Percentiles rank a stretch among this genome's conserved stretches.
These are phyloP conservation scores for Aspidapion aeneum DNA, from an alignment of 2,888 invertebrate genomes.

Conservation along the genomic window DNA sequence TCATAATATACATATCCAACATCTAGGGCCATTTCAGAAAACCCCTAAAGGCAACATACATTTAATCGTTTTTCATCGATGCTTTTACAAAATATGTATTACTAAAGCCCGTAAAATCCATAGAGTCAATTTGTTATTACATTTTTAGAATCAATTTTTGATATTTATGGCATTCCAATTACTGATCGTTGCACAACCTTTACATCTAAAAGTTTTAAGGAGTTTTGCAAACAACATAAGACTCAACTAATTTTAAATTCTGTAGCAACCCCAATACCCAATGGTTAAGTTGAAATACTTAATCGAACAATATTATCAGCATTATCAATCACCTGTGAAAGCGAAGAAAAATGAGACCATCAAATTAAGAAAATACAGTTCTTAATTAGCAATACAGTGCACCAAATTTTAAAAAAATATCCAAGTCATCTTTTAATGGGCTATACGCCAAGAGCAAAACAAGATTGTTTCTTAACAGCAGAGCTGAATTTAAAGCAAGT, in stretches of 20 bases:
- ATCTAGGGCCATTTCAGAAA: slow-evolving; percentile 11
- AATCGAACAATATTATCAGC: background rate
- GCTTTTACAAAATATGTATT: background rate
- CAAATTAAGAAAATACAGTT: background rate
- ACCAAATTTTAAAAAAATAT: background rate
- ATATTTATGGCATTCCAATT: background rate
- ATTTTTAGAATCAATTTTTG: background rate
- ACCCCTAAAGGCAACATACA: slow-evolving; percentile 12
- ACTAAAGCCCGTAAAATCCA: background rate
- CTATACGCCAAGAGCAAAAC: background rate
- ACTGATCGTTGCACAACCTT: background rate
- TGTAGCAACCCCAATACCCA: background rate
- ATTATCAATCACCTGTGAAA: background rate
- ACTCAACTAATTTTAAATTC: background rate
- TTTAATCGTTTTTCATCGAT: background rate
- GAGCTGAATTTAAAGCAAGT: background rate
- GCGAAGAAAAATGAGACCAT: background rate
- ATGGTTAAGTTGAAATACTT: background rate
- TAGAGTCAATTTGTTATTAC: background rate
- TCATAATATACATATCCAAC: slow-evolving; percentile 23
- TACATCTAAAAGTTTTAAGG: background rate
- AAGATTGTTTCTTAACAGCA: background rate
- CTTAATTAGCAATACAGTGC: background rate
- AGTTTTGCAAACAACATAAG: background rate
- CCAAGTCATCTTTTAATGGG: background rate